Base-by-base conservation (phyloP, 2,113 vertebrate species). In the Rhea americana region DNA sequence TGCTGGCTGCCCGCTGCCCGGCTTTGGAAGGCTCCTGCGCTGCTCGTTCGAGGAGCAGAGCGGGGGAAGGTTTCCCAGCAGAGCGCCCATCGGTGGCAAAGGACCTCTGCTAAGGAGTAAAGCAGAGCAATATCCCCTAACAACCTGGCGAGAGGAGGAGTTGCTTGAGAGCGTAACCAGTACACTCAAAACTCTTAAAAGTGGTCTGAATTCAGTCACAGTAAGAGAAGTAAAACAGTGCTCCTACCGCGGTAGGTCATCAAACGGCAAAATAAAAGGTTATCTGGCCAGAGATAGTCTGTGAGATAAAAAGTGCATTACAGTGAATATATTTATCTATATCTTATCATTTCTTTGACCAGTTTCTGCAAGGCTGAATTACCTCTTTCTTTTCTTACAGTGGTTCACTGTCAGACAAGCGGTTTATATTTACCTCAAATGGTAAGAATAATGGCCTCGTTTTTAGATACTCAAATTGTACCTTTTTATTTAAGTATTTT, bases 391-490 rank as follows among this genome's bases (percentile, higher is more conserved):
- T 94, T 79, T 96, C 58, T 98, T 98, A 50, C 97, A 99, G 98
- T 43, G 98, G 98, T 35, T 98, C 98, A 24, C 96, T 99, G 91
- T 98, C 98, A 30, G 98, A 98, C 74, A 97, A 97, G 58, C 95
- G 98, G 86, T 98, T 99, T 97, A 97, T 97, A 26, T 99, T 99
- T 94, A 95, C 94, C 94, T 97, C 97, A 16, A 96, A 97, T 19
- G 98, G 98, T 99, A 98, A 99, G 98, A 89, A 93, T 61, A 74
- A 91, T 65, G 48, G 47, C 74, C 83, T 96, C 93, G 67, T 83
- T 94, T 92, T 84, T 85, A 75, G 32, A 48, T 71, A 47, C 51
- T 90, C 45, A 66, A 70, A 74, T 51, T 21, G 68, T 74, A 39
- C 59, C 53, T 76, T 91, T 75, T 71, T 63, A 48, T 65, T 90